These are phyloP conservation scores for Teleogryllus oceanicus DNA, from an alignment of 2,888 invertebrate species.

Conservation along the genomic window DNA sequence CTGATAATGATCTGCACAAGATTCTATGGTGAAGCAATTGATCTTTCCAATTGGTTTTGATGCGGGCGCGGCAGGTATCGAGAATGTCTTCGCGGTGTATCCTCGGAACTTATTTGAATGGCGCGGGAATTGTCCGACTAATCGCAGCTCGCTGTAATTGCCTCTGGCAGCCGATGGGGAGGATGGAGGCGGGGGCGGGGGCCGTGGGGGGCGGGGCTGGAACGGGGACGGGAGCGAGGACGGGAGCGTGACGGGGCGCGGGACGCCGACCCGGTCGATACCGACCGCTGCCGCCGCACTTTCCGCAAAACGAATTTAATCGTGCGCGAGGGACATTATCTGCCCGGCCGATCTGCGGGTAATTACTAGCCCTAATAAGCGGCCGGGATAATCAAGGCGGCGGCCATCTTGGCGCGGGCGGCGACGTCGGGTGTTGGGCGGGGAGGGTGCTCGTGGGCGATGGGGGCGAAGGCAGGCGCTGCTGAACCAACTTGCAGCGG, in stretches of 20 bases:
- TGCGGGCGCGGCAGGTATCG: too few species aligned
- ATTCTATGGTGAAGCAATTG: too few species aligned
- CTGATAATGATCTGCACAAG: too few species aligned
- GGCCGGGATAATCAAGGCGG: background rate
- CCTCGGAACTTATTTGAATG: too few species aligned
- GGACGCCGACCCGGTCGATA: background rate
- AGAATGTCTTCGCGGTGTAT: too few species aligned
- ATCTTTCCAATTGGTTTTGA: too few species aligned
- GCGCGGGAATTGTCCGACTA: too few species aligned
- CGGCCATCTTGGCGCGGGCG: background rate
- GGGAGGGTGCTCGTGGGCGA: background rate
- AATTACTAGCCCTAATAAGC: conserved; percentile 9
- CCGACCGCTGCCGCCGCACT: background rate
- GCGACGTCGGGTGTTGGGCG: background rate
- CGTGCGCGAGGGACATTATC: conserved; percentile 18
- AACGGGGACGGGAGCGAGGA: background rate
- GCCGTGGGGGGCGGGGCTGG: background rate
- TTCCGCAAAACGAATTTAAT: conserved; percentile 18
- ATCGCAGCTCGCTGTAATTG: too few species aligned
- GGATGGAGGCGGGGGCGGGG: background rate
- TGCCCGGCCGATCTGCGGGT: background rate
- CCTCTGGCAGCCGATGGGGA: too few species aligned
- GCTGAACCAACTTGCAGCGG: background rate
- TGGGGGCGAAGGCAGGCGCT: background rate
- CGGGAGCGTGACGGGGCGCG: background rate